Base-by-base conservation (phyloP, 2,797 vertebrate genomes). In the Phrynocephalus guinanensis region DNA sequence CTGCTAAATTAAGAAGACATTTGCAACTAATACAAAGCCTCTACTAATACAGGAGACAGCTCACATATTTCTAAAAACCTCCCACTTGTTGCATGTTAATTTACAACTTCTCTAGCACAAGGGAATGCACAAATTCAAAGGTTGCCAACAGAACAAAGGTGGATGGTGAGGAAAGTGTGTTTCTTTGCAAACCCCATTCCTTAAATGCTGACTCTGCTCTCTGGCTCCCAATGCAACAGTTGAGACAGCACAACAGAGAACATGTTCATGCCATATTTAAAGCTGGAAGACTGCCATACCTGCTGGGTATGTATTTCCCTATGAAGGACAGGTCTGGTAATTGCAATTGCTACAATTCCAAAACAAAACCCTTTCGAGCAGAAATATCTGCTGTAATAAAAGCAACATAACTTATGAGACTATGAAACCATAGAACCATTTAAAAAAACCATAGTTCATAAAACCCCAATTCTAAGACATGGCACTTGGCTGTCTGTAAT, bases 251-350 rank as follows among this genome's bases (percentile, higher is more conserved):
- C 77, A 52, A 85, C 77, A 1, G 76, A 91, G 88, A 87, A 85
- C 86, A 87, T 50, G 38, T 75, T 63, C 1, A 15, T 82, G 33
- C 70, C 70, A 79, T 60, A 92, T 83, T 83, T 91, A 85, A 76
- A 85, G 84, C 89, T 93, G 94, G 91, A 93, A 52, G 71, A 33
- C 6, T 81, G 91, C 92, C 92, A 93, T 91, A 83, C 91, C 94
- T 91, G 90, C 86, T 22, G 88, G 92, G 85, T 78, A 88, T 48
- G 44, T 67, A 85, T 87, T 93, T 89, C 89, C 60, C 79, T 18
- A 63, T 18, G 81, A 93, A 93, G 87, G 91, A 87, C 82, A 91
- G 84, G 52, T 67, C 84, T 73, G 68, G 82, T 94, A 90, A 92
- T 91, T 89, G 92, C 79, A 87, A 83, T 38, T 80, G 88, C 84